Conservation (phyloP, 1,140 invertebrate species). For the Drosophila littoralis region DNA sequence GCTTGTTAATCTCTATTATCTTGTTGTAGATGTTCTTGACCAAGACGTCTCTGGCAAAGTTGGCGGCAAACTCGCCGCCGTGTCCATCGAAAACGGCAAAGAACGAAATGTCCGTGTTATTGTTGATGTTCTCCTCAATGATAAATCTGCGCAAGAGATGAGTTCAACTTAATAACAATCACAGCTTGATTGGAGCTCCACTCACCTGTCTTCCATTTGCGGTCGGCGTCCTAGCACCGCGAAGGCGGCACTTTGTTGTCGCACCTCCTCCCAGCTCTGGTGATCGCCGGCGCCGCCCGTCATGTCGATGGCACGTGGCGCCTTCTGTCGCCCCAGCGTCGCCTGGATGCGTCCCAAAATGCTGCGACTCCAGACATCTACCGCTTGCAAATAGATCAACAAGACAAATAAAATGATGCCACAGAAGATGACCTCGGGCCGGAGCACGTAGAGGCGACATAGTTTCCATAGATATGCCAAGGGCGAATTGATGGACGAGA, state of each 20-base stretch:
- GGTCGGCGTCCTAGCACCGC: slow-evolving; percentile 94
- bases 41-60: slow-evolving; percentile 93
- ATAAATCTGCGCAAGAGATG: slow-evolving; percentile 86
- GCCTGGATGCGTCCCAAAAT: slow-evolving; percentile 90
- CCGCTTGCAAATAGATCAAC: slow-evolving; percentile 90
- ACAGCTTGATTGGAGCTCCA: background rate
- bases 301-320: slow-evolving; percentile 79
- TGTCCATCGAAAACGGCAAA: slow-evolving; percentile 98
- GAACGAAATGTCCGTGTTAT: slow-evolving; percentile 90
- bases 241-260: slow-evolving; percentile 91
- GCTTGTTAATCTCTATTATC: slow-evolving; percentile 89
- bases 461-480: slow-evolving; percentile 90
- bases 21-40: slow-evolving; percentile 91
- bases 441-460: slow-evolving; percentile 89
- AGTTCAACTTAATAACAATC: background rate
- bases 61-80: slow-evolving; percentile 96
- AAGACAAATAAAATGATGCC: slow-evolving; percentile 88
- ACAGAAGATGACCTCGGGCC: slow-evolving; percentile 90
- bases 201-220: slow-evolving; percentile 94
- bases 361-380: slow-evolving; percentile 91
- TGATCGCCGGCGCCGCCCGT: slow-evolving; percentile 86
- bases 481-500: slow-evolving; percentile 87
- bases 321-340: slow-evolving; percentile 87
- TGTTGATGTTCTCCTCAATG: slow-evolving; percentile 90
- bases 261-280: slow-evolving; percentile 90